These are phyloP conservation scores for Cataglyphis altisquamis DNA, from an alignment of 2,888 invertebrate genomes.

Conservation along the genomic window DNA sequence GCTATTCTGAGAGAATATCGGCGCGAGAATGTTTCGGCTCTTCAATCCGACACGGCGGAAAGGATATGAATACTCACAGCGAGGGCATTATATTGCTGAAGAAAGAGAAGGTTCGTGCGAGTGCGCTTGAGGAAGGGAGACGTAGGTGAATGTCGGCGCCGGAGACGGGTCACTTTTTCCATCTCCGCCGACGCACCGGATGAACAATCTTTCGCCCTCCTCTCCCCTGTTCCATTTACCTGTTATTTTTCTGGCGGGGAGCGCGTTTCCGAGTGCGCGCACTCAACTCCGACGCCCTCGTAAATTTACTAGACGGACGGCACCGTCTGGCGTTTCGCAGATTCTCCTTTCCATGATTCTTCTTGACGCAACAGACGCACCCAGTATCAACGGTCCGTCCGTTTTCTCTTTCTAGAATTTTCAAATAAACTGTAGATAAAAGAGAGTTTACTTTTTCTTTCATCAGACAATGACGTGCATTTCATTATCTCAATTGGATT, in stretches of 20 bases:
- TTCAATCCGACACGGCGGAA: conserved; percentile 22
- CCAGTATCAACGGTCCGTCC: not conserved
- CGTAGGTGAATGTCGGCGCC: conserved; percentile 42
- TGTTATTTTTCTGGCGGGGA: conserved; percentile 59
- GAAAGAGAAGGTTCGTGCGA: conserved; percentile 8
- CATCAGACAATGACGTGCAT: not conserved
- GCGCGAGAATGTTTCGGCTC: conserved; percentile 12
- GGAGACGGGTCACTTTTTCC: conserved; percentile 55
- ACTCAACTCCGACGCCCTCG: conserved; percentile 52
- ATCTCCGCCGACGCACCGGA: conserved; percentile 34
- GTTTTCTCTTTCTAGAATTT: not conserved
- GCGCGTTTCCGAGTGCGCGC: conserved; percentile 50
- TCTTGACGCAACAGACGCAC: conserved; percentile 15
- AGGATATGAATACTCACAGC: conserved; percentile 42
- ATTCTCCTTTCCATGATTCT: conserved; percentile 46
- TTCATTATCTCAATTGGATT: conserved; percentile 4
- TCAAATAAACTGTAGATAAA: not conserved
- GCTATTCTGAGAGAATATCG: not conserved
- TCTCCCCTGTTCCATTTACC: conserved; percentile 45
- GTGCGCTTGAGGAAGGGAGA: conserved; percentile 28
- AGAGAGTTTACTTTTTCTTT: not conserved
- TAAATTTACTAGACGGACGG: conserved; percentile 55
- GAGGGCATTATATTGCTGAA: not conserved
- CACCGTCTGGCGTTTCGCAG: conserved; percentile 46
- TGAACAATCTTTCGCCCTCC: conserved; percentile 39